These are phyloP conservation scores for Pogonophryne albipinna DNA, from an alignment of 2,797 vertebrate genomes.

Conservation along the genomic window DNA sequence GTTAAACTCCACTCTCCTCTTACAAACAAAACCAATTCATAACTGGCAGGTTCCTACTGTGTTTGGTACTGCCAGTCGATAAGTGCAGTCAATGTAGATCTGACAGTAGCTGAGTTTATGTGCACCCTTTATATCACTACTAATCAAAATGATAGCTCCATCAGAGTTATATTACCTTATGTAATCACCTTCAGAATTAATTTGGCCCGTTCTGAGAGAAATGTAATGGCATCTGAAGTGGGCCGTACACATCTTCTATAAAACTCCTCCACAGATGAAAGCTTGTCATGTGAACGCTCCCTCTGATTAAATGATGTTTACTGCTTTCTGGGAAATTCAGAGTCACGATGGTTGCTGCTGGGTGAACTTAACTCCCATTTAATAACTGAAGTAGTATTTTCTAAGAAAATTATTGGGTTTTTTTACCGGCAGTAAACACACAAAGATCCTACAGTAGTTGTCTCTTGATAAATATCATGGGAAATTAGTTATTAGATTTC, in stretches of 20 bases:
- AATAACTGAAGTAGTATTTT: conserved; percentile 29
- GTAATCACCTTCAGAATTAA: conserved; percentile 17
- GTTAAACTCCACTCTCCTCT: conserved; percentile 37
- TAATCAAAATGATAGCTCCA: conserved; percentile 24
- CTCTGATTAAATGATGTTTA: conserved; percentile 40
- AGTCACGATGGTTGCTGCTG: conserved; percentile 1
- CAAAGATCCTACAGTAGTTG: not conserved
- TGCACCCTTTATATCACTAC: conserved; percentile 10
- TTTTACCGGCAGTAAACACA: conserved; percentile 16
- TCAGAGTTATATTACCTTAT: conserved; percentile 12
- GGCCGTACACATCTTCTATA: conserved; percentile 29
- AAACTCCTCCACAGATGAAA: conserved; percentile 25
- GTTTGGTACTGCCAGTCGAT: conserved; percentile 5
- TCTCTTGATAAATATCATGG: conserved; percentile 16
- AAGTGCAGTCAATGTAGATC: conserved; percentile 27
- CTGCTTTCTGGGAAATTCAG: conserved; percentile 43
- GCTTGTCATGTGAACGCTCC: conserved; percentile 25
- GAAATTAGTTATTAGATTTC: conserved; percentile 26
- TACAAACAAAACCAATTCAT: conserved; percentile 34
- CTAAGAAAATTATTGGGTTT: conserved; percentile 13
- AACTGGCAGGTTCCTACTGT: conserved; percentile 6
- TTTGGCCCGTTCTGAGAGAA: conserved; percentile 28
- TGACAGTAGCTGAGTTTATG: conserved; percentile 13
- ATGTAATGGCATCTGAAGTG: conserved; percentile 34
- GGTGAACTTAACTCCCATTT: conserved; percentile 27